A percentile compares a stretch with the other conserved stretches of the same genome.
Evolutionary conservation across 2,797 vertebrate species (phyloP).

Genomic region (Hypotaenidia okinawae): DNA sequence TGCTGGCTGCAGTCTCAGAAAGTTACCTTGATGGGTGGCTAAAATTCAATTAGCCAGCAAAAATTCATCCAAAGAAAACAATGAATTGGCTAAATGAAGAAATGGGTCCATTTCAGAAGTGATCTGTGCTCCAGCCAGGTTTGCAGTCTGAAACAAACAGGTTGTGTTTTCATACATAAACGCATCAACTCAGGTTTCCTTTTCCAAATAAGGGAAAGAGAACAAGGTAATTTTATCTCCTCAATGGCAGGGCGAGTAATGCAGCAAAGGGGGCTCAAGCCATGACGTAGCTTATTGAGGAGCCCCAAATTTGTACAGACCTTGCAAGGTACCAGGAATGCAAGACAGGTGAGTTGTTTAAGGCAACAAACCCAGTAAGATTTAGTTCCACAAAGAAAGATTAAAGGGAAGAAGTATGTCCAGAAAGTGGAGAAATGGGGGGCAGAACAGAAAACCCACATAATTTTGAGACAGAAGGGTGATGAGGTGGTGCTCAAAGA

Average conservation of each 20-base stretch:
- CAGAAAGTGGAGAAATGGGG: not conserved
- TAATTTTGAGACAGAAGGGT: not conserved
- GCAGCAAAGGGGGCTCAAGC: not conserved
- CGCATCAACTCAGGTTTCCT: not conserved
- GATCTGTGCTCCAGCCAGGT: not conserved
- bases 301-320: not conserved
- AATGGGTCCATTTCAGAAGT: not conserved
- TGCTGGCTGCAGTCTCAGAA: not conserved
- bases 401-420: not conserved
- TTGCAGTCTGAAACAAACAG: not conserved
- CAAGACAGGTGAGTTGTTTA: not conserved
- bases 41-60: not conserved
- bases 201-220: not conserved
- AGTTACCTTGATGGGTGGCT: not conserved
- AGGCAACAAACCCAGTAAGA: not conserved
- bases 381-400: not conserved
- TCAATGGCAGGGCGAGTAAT: not conserved
- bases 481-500: not conserved
- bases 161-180: not conserved
- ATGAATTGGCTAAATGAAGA: not conserved
- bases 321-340: not conserved
- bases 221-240: not conserved
- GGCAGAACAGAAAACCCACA: not conserved
- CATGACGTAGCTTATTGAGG: not conserved
- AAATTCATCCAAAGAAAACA: not conserved